These are phyloP conservation scores for Lymantria monacha DNA, from an alignment of 2,888 invertebrate species.

Conservation along the genomic window DNA sequence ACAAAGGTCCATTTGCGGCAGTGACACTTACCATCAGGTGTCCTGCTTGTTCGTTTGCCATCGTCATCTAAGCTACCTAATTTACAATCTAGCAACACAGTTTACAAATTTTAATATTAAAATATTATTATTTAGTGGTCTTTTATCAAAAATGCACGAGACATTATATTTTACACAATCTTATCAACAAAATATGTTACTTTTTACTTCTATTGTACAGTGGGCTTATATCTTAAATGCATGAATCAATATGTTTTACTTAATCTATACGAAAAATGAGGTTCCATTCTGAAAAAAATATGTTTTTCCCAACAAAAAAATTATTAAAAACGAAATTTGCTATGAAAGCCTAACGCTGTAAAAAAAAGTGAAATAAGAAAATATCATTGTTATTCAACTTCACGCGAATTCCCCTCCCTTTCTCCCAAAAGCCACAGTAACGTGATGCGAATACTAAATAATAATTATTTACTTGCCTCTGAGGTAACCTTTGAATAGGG, in stretches of 20 bases:
- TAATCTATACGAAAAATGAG: not conserved
- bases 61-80: too few species aligned
- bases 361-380: conserved; percentile 41
- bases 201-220: too few species aligned
- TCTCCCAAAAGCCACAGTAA: conserved; percentile 31
- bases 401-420: conserved; percentile 47
- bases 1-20: too few species aligned
- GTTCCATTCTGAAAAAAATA: not conserved
- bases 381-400: conserved; percentile 60
- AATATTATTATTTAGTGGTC: too few species aligned
- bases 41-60: too few species aligned
- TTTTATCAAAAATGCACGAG: too few species aligned
- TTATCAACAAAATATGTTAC: too few species aligned
- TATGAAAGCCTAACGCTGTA: not conserved
- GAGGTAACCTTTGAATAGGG: conserved; percentile 27
- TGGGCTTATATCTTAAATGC: too few species aligned
- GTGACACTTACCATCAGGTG: too few species aligned
- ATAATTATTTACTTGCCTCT: conserved; percentile 40
- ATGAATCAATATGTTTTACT: not conserved
- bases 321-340: not conserved
- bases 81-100: too few species aligned
- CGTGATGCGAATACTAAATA: conserved; percentile 38
- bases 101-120: too few species aligned
- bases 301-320: not conserved
- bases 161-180: too few species aligned